Evolutionary conservation across 2,888 invertebrate genomes (phyloP).

Genomic region (Eupithecia subumbrata): DNA sequence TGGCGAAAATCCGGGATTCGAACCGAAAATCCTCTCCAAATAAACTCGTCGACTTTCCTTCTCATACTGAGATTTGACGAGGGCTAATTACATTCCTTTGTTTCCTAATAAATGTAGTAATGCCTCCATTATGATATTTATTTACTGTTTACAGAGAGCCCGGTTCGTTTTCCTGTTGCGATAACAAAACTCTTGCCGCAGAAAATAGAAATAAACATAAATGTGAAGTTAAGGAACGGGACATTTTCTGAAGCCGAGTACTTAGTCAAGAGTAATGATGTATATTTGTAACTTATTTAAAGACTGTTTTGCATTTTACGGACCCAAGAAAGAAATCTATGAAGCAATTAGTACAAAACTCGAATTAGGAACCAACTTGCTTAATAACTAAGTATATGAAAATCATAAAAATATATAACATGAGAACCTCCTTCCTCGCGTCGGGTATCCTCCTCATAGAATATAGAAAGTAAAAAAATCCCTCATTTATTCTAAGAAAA

Average conservation of each 20-base stretch:
- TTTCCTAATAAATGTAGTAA: slow-evolving; percentile 48
- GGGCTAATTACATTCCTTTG: slow-evolving; percentile 57
- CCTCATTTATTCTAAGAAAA: no score
- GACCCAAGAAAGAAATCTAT: neutral
- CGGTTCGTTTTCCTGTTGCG: slow-evolving; percentile 12
- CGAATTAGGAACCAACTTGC: neutral
- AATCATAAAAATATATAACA: neutral
- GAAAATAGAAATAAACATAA: slow-evolving; percentile 4
- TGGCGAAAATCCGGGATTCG: neutral
- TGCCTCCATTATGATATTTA: slow-evolving; percentile 18
- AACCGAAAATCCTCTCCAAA: slow-evolving; percentile 22
- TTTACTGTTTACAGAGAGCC: slow-evolving; percentile 33
- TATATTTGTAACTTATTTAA: neutral
- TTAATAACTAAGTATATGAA: neutral
- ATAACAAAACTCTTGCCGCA: slow-evolving; percentile 4
- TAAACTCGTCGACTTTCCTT: slow-evolving; percentile 47
- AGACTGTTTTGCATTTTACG: neutral
- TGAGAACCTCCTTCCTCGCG: no score
- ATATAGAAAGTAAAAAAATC: no score
- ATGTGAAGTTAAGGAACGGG: slow-evolving; percentile 1
- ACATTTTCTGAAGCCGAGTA: neutral
- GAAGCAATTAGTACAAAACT: neutral
- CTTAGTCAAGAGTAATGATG: neutral
- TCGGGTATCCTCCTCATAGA: no score
- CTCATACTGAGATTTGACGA: slow-evolving; percentile 51